Evolutionary conservation across 2,113 vertebrate genomes (phyloP), one percentile per base, ranked within the genome.

Genomic region (Spea multiplicata): DNA sequence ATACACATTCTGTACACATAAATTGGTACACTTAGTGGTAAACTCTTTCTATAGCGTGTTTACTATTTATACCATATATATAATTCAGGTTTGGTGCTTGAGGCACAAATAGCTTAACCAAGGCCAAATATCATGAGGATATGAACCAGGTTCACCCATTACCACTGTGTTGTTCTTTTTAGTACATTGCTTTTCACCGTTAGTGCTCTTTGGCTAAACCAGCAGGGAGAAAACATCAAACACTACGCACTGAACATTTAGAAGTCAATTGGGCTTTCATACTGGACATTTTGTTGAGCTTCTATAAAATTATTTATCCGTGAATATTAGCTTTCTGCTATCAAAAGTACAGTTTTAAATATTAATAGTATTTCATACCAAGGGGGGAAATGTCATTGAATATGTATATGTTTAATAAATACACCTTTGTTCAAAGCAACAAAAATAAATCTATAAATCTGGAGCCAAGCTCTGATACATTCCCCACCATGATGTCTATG

Each of bases 141-240:
- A 48, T 48, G 49, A 55, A 14, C 45, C 47, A 8, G 77, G 77
- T 64, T 79, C 77, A 79, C 50, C 75, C 70, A 79, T 79, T 79
- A 79, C 68, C 69, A 71, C 70, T 55, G 62, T 73, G 62, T 61
- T 55, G 59, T 47, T 67, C 62, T 50, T 73, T 30, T 46, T 66
- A 79, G 59, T n/a, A n/a, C n/a, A n/a, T n/a, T n/a, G n/a, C n/a
- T n/a, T n/a, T n/a, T n/a, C 47, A 64, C 48, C 66, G 73, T 53
- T 80, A 74, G 77, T 80, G 77, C 53, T 72, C 59, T 53, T 16
- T 44, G 71, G 68, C 62, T 73, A 53, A 67, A 49, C 67, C 78
- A 74, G 50, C 61, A 47, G 71, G 16, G 68, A 45, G 65, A 68
- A 74, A 80, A 57, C 71, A 74, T 71, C 45, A 71, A 80, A 80